Conservation (phyloP, 1,140 invertebrate genomes). For the Campodea augens region DNA sequence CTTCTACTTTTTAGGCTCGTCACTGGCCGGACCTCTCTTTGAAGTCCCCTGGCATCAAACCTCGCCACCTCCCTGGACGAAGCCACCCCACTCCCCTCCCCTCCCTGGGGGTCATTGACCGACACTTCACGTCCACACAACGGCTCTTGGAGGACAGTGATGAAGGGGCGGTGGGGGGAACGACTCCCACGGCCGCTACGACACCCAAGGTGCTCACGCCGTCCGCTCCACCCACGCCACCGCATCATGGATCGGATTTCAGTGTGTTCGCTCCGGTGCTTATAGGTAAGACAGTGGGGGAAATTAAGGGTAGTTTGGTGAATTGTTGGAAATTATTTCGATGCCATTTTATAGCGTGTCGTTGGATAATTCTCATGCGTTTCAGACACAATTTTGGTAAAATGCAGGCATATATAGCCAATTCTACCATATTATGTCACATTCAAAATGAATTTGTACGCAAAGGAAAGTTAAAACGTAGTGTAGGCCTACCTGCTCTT, state of each 20-base stretch:
- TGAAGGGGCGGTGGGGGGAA: slow-evolving; percentile 11
- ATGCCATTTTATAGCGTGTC: neutral
- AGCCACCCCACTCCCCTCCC: slow-evolving; percentile 24
- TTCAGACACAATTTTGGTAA: neutral
- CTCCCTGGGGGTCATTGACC: slow-evolving; percentile 22
- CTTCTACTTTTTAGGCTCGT: slow-evolving; percentile 37
- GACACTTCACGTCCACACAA: slow-evolving; percentile 19
- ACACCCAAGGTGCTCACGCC: slow-evolving; percentile 17
- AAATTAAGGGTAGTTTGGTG: too few relatives aligned
- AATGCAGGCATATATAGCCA: neutral
- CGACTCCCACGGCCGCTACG: slow-evolving; percentile 13
- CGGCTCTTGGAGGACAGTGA: slow-evolving; percentile 24
- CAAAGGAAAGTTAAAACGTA: slow-evolving; percentile 6
- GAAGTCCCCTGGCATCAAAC: slow-evolving; percentile 80
- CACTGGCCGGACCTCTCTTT: slow-evolving; percentile 68
- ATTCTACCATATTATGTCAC: neutral
- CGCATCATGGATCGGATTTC: slow-evolving; percentile 20
- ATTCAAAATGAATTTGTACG: slow-evolving; percentile 2
- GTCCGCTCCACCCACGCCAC: slow-evolving; percentile 22
- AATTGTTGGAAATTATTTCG: slow-evolving; percentile 14
- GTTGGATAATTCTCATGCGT: neutral
- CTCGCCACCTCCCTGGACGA: slow-evolving; percentile 33
- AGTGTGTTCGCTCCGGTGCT: slow-evolving; percentile 30
- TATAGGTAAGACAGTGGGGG: slow-evolving; percentile 20
- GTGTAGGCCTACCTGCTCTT: too few relatives aligned